Conservation (phyloP, 2,888 invertebrate genomes). For the Erynnis tages region DNA sequence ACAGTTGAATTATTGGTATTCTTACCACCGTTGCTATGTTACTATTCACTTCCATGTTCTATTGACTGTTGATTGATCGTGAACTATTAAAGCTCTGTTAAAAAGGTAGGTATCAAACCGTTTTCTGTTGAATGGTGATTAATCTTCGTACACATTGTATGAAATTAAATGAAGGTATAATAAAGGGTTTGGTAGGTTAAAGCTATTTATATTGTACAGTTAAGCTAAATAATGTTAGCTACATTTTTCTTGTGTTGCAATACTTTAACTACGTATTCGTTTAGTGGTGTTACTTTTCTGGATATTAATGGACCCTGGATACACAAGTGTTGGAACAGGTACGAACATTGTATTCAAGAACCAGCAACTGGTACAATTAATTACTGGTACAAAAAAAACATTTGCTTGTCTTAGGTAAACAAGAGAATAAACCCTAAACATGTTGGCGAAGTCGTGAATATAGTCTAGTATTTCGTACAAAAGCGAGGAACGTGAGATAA, state of each 20-base stretch:
- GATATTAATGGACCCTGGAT: too few relatives aligned
- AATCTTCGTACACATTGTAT: conserved; percentile 21
- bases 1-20: background rate
- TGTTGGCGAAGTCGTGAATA: background rate
- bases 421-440: background rate
- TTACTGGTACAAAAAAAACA: too few relatives aligned
- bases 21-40: background rate
- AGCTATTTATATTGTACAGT: conserved; percentile 10
- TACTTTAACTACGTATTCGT: too few relatives aligned
- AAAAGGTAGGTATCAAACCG: conserved; percentile 20
- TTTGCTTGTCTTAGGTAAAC: too few relatives aligned
- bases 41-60: conserved; percentile 17
- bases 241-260: background rate
- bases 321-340: too few relatives aligned
- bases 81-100: conserved; percentile 20
- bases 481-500: conserved; percentile 25
- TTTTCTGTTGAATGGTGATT: conserved; percentile 15
- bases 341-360: too few relatives aligned
- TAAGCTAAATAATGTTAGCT: background rate
- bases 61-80: conserved; percentile 27
- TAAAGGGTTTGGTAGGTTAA: conserved; percentile 18
- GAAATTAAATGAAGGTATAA: conserved; percentile 16
- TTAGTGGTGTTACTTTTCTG: too few relatives aligned
- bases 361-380: too few relatives aligned
- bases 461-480: background rate